These are phyloP conservation scores for Lepidurus packardi DNA, from an alignment of 1,140 invertebrate genomes.

Conservation along the genomic window DNA sequence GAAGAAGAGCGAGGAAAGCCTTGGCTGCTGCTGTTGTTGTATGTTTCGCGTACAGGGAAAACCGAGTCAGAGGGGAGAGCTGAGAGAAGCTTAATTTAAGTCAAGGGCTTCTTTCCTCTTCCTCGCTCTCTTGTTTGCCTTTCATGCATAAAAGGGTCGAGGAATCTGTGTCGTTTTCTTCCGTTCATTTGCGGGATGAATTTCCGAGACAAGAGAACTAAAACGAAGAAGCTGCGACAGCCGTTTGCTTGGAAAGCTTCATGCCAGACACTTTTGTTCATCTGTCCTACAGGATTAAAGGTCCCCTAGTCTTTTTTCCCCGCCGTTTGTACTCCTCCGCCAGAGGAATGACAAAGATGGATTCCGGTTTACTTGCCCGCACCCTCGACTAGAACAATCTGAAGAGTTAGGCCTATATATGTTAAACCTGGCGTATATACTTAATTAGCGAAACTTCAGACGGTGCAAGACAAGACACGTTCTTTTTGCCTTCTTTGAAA, in stretches of 20 bases:
- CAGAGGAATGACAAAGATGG: slow-evolving; percentile 2
- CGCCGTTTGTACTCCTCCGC: neutral
- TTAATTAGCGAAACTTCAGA: neutral
- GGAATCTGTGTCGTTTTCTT: slow-evolving; percentile 12
- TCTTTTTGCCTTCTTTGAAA: neutral
- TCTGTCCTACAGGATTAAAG: neutral
- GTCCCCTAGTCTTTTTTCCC: neutral
- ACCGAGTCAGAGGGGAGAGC: neutral
- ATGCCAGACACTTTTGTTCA: neutral
- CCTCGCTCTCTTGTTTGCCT: slow-evolving; percentile 14
- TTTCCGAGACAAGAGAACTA: neutral
- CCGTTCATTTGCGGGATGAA: slow-evolving; percentile 10
- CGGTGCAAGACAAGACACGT: neutral
- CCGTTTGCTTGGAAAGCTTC: neutral
- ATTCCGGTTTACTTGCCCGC: slow-evolving; percentile 1
- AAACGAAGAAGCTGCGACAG: neutral
- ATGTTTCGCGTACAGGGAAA: neutral
- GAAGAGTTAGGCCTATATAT: neutral
- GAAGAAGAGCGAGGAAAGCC: neutral
- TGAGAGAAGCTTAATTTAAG: slow-evolving; percentile 9
- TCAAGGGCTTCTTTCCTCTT: slow-evolving; percentile 10
- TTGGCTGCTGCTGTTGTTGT: neutral
- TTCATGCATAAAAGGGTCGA: neutral
- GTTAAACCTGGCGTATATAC: neutral
- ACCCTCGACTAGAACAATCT: neutral